A percentile compares a stretch with the other conserved stretches of the same genome.
phyloP scores from a whole-genome alignment of 1,140 invertebrate species.

The Anoplophora glabripennis region DNA sequence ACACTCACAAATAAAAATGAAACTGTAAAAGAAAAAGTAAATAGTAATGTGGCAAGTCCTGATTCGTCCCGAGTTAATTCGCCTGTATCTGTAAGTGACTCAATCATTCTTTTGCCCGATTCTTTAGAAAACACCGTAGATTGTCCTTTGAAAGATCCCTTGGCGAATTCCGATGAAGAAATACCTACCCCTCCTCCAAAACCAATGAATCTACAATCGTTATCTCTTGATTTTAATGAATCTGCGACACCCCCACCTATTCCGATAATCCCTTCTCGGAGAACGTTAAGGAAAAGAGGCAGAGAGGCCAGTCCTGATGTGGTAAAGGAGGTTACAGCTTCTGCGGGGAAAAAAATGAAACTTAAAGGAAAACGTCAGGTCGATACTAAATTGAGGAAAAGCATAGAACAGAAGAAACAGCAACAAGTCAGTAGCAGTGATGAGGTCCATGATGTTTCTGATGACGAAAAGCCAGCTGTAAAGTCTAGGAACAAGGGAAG shows the following conservation, averaged over 20 bases:
- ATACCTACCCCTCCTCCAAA: neutral
- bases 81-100: neutral
- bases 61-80: slow-evolving; percentile 8
- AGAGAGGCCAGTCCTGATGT: slow-evolving; percentile 10
- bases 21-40: slow-evolving; percentile 33
- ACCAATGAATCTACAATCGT: slow-evolving; percentile 7
- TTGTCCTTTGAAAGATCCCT: slow-evolving; percentile 20
- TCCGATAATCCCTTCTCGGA: slow-evolving; percentile 18
- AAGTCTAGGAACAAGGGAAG: slow-evolving; percentile 13
- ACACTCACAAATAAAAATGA: slow-evolving; percentile 41
- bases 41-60: slow-evolving; percentile 14
- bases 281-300: slow-evolving; percentile 31
- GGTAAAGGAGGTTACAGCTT: slow-evolving; percentile 16
- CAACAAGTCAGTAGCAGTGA: slow-evolving; percentile 56
- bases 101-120: slow-evolving; percentile 3
- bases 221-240: slow-evolving; percentile 43
- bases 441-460: slow-evolving; percentile 42
- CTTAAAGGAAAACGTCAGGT: slow-evolving; percentile 50
- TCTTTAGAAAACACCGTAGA: slow-evolving; percentile 7
- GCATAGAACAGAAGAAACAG: slow-evolving; percentile 58
- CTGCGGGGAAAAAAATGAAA: slow-evolving; percentile 54
- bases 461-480: slow-evolving; percentile 8
- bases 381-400: slow-evolving; percentile 55
- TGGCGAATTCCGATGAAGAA: slow-evolving; percentile 26
- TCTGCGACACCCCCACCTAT: slow-evolving; percentile 41